Evolutionary conservation across 2,797 vertebrate genomes (phyloP), one percentile per base, ranked within the genome.

Genomic region (Champsocephalus gunnari): DNA sequence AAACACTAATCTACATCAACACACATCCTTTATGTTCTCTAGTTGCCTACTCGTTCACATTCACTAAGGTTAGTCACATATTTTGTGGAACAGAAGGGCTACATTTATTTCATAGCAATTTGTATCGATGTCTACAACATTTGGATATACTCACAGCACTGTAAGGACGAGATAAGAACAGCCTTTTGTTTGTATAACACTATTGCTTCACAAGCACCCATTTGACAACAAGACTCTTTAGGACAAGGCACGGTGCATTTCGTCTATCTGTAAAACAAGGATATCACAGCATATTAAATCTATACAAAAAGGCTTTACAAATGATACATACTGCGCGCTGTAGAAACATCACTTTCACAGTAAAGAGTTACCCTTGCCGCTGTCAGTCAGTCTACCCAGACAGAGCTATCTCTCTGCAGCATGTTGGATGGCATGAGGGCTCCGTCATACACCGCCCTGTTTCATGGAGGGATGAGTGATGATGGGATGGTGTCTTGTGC

Each of bases 91-190:
- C 83, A 84, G 79, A 87, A 86, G 72, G 65, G 87, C 76, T 88
- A 84, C 88, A 88, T 89, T 91, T 62, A 87, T 84, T 87, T 89
- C 74, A 76, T 77, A 88, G 80, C 71, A 56, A 77, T 71, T 75
- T 61, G 68, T 72, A 66, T 88, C 80, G 70, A 65, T 87, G 84
- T 89, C 88, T 91, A 90, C 80, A 89, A 90, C 74, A 85, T 89
- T 78, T 90, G 87, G 83, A 93, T 93, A 94, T 93, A 94, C 89
- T 94, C 92, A 95, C 94, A 93, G 78, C 91, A 95, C 92, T 87
- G 88, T 89, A 83, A 92, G 82, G 87, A 94, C 85, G 82, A 88
- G 80, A 93, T 90, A 88, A 93, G 81, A 91, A 91, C 87, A 89
- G 61, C 88, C 80, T 88, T 89, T 90, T 88, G 81, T 84, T 91